These are phyloP conservation scores for Malachius bipustulatus DNA, from an alignment of 2,888 invertebrate genomes.

Conservation along the genomic window DNA sequence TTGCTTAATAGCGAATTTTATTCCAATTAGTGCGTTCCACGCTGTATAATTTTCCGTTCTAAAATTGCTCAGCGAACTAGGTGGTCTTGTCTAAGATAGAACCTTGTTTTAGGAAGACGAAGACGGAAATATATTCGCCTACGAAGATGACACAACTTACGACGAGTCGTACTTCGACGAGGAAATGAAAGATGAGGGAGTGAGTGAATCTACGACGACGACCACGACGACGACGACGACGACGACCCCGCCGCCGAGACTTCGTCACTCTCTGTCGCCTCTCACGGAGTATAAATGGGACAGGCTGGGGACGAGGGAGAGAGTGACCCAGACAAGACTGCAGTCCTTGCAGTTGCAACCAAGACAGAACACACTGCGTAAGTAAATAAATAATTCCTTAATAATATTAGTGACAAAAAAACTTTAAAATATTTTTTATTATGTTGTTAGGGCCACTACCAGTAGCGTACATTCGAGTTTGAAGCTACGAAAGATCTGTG, in stretches of 20 bases:
- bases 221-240: slow-evolving; percentile 14
- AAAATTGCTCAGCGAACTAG: too few relatives aligned
- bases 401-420: too few relatives aligned
- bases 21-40: too few relatives aligned
- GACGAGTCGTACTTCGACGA: slow-evolving; percentile 26
- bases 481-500: too few relatives aligned
- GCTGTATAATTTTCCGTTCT: too few relatives aligned
- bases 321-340: slow-evolving; percentile 30
- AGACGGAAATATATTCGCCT: slow-evolving; percentile 19
- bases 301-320: slow-evolving; percentile 30
- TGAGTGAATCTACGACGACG: slow-evolving; percentile 21
- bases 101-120: slow-evolving; percentile 2
- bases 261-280: slow-evolving; percentile 21
- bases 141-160: slow-evolving; percentile 30
- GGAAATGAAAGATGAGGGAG: slow-evolving; percentile 30
- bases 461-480: too few relatives aligned
- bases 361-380: slow-evolving; percentile 25
- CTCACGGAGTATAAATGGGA: slow-evolving; percentile 34
- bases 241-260: slow-evolving; percentile 16
- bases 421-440: too few relatives aligned
- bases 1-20: too few relatives aligned
- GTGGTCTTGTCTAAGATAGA: too few relatives aligned
- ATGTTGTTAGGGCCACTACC: too few relatives aligned
- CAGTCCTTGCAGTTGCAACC: slow-evolving; percentile 24
- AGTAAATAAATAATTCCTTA: too few relatives aligned